These are phyloP conservation scores for Hirtodrosophila alboralis DNA, from an alignment of 2,888 invertebrate species.

Conservation along the genomic window DNA sequence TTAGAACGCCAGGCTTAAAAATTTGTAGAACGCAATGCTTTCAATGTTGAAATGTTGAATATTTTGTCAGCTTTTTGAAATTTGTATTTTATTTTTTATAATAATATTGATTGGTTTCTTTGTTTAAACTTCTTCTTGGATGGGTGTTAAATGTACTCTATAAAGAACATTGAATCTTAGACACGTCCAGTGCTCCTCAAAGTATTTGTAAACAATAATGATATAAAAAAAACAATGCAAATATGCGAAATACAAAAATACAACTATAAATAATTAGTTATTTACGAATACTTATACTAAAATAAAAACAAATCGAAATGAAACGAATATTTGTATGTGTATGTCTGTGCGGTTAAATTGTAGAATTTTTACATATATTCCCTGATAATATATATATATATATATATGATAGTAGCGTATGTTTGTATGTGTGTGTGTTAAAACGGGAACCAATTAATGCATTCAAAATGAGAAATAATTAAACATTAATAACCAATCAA, in stretches of 20 bases:
- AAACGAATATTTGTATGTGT: constrained; percentile 38
- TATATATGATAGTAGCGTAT: constrained; percentile 27
- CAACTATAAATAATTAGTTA: constrained; percentile 48
- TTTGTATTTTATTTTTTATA: constrained; percentile 21
- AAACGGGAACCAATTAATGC: constrained; percentile 72
- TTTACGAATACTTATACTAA: constrained; percentile 29
- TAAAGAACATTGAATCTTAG: constrained; percentile 72
- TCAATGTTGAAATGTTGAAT: constrained; percentile 28
- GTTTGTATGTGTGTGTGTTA: constrained; percentile 54
- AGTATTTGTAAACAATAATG: constrained; percentile 82
- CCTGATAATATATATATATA: constrained; percentile 19
- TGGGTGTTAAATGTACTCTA: constrained; percentile 26
- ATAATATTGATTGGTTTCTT: constrained; percentile 43
- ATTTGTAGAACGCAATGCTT: constrained; percentile 38
- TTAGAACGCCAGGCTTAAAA: constrained; percentile 45
- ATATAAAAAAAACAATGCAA: constrained; percentile 43
- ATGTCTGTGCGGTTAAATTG: constrained; percentile 47
- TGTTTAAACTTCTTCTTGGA: constrained; percentile 40
- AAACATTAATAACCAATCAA: constrained; percentile 55
- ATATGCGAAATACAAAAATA: constrained; percentile 7
- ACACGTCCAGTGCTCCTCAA: constrained; percentile 83
- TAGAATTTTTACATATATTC: constrained; percentile 73
- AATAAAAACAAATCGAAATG: too few species aligned
- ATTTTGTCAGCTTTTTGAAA: constrained; percentile 3
- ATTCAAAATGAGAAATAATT: constrained; percentile 44